These are phyloP conservation scores for Oscheius onirici DNA, from an alignment of 2,888 invertebrate genomes.

Conservation along the genomic window DNA sequence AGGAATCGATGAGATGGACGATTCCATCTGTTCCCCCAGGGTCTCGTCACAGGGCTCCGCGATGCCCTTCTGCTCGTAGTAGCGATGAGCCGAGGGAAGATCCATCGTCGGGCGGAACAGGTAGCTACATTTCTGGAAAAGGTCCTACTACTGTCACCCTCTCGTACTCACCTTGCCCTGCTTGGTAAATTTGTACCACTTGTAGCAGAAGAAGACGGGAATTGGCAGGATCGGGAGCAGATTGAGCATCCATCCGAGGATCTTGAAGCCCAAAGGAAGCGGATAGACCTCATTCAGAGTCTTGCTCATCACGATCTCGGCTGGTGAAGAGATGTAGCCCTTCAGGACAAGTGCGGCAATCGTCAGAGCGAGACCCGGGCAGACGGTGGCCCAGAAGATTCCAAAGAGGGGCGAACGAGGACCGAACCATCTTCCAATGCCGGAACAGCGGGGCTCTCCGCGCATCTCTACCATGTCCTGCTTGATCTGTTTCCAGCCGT, in stretches of 20 bases:
- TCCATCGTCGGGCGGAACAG: constrained; percentile 12
- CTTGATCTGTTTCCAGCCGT: constrained; percentile 16
- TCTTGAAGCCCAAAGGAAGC: neutral
- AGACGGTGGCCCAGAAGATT: constrained; percentile 11
- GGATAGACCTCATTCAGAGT: neutral
- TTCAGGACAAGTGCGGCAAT: no score
- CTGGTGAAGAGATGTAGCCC: no score
- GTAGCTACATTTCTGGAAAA: constrained; percentile 1
- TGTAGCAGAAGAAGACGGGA: constrained; percentile 15
- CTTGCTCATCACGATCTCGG: no score
- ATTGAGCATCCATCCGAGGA: constrained; percentile 20
- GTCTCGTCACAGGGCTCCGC: no score
- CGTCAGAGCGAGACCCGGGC: constrained; percentile 9
- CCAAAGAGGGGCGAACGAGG: constrained; percentile 14
- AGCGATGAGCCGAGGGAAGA: constrained; percentile 11
- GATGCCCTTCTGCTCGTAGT: constrained; percentile 17
- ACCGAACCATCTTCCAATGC: constrained; percentile 5
- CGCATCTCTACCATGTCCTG: constrained; percentile 20
- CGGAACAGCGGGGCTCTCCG: neutral
- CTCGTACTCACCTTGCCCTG: neutral
- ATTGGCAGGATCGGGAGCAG: constrained; percentile 3
- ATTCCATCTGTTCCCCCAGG: no score
- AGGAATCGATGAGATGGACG: no score
- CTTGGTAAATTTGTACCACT: neutral
- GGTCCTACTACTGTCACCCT: neutral